Conservation (phyloP, 2,113 vertebrate species). For the Pseudorhombus dupliciocellatus region DNA sequence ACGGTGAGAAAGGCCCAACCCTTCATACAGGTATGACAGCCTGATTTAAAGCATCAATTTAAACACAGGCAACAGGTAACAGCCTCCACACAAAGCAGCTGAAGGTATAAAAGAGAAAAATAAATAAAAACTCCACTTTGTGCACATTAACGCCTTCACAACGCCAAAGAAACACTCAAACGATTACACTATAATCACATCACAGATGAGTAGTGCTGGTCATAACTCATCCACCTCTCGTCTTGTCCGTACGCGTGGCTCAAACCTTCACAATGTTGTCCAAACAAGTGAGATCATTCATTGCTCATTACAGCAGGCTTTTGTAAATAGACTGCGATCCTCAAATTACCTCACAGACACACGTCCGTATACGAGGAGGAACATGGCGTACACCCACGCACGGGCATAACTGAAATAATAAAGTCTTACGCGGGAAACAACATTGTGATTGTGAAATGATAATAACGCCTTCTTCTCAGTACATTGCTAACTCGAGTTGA, state of each 20-base stretch:
- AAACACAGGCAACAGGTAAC: slow-evolving; percentile 24
- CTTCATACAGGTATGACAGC: slow-evolving; percentile 49
- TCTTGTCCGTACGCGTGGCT: not conserved
- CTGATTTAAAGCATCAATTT: slow-evolving; percentile 64
- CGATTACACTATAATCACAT: slow-evolving; percentile 33
- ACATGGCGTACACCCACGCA: not conserved
- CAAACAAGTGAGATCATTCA: slow-evolving; percentile 70
- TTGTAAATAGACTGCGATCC: slow-evolving; percentile 50
- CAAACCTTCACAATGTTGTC: slow-evolving; percentile 24
- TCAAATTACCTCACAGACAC: slow-evolving; percentile 46
- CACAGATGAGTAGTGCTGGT: slow-evolving; percentile 33
- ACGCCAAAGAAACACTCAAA: slow-evolving; percentile 29
- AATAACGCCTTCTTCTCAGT: not conserved
- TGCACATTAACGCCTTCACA: slow-evolving; percentile 25
- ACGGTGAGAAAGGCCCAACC: slow-evolving; percentile 35
- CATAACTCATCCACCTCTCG: slow-evolving; percentile 34
- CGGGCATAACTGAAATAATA: slow-evolving; percentile 4
- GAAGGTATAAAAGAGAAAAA: not conserved
- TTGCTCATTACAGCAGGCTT: slow-evolving; percentile 42
- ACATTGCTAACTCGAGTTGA: slow-evolving; percentile 10
- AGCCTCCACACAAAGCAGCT: slow-evolving; percentile 20
- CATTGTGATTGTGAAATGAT: slow-evolving; percentile 41
- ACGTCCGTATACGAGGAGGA: not conserved
- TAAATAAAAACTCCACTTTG: not conserved
- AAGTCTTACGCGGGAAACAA: slow-evolving; percentile 24